Conservation (phyloP, 2,888 invertebrate species). For the Hydriomena furcata region DNA sequence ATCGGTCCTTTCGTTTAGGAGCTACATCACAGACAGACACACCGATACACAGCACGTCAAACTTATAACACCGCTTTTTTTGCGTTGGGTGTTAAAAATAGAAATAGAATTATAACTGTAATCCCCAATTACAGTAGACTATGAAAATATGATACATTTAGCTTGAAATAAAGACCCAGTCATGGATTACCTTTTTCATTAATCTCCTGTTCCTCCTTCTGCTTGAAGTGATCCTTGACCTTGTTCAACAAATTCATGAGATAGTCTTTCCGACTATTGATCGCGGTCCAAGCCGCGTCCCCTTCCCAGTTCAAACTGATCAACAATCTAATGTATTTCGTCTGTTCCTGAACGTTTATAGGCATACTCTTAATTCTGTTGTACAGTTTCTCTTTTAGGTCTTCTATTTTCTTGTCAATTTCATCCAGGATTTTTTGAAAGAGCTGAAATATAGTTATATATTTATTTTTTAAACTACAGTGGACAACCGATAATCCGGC, state of each 20-base stretch:
- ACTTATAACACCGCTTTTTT: too few species aligned
- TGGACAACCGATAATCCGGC: too few species aligned
- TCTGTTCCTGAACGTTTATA: conserved; percentile 96
- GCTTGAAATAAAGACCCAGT: too few species aligned
- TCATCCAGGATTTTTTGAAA: conserved; percentile 95
- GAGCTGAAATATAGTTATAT: conserved; percentile 74
- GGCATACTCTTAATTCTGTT: conserved; percentile 95
- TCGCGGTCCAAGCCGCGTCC: conserved; percentile 98
- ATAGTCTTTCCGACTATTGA: conserved; percentile 92
- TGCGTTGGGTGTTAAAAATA: too few species aligned
- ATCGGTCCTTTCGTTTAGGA: too few species aligned
- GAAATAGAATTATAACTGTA: too few species aligned
- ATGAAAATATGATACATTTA: too few species aligned
- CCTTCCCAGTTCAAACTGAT: conserved; percentile 83
- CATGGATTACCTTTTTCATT: conserved; percentile 65
- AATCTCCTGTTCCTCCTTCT: conserved; percentile 70
- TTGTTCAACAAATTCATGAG: conserved; percentile 86
- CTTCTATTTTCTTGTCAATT: conserved; percentile 94
- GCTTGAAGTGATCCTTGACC: conserved; percentile 86
- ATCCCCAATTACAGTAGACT: too few species aligned
- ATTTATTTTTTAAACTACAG: too few species aligned
- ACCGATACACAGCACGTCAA: too few species aligned
- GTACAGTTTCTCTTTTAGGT: conserved; percentile 91
- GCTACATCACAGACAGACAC: too few species aligned
- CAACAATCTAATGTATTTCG: conserved; percentile 92